These are phyloP conservation scores for Labrus mixtus DNA, from an alignment of 2,113 vertebrate genomes.

Conservation along the genomic window DNA sequence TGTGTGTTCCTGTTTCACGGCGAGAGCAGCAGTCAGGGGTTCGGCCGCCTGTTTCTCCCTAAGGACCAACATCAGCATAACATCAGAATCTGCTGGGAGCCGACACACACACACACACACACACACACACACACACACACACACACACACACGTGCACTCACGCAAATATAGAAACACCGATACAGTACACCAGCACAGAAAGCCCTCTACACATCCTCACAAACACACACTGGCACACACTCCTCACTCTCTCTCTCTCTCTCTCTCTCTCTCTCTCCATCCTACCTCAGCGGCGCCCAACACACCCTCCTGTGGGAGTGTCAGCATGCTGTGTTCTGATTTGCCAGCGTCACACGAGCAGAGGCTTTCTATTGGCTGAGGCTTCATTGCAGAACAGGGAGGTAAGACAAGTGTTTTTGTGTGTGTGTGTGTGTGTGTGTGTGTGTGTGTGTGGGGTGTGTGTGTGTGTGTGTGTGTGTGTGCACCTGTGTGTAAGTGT, in stretches of 20 bases:
- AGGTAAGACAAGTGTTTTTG: neutral
- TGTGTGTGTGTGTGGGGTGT: conserved; percentile 18
- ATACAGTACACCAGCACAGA: conserved; percentile 13
- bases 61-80: conserved; percentile 72
- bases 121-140: no score
- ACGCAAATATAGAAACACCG: neutral
- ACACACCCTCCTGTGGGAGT: conserved; percentile 73
- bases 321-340: conserved; percentile 50
- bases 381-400: conserved; percentile 17
- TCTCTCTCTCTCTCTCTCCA: conserved; percentile 5
- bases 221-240: no score
- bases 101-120: conserved; percentile 3
- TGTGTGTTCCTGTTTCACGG: conserved; percentile 70
- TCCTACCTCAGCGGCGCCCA: conserved; percentile 32
- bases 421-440: conserved; percentile 22
- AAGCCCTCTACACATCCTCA: conserved; percentile 26
- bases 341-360: conserved; percentile 49
- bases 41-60: conserved; percentile 50
- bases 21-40: conserved; percentile 69
- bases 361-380: conserved; percentile 55
- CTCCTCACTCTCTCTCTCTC: neutral
- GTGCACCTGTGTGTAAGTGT: conserved; percentile 1
- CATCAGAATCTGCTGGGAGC: conserved; percentile 59
- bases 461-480: conserved; percentile 23
- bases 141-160: no score